Evolutionary conservation across 2,113 vertebrate genomes (phyloP), one percentile per base, ranked within the genome.

Genomic region (Albula glossodonta): DNA sequence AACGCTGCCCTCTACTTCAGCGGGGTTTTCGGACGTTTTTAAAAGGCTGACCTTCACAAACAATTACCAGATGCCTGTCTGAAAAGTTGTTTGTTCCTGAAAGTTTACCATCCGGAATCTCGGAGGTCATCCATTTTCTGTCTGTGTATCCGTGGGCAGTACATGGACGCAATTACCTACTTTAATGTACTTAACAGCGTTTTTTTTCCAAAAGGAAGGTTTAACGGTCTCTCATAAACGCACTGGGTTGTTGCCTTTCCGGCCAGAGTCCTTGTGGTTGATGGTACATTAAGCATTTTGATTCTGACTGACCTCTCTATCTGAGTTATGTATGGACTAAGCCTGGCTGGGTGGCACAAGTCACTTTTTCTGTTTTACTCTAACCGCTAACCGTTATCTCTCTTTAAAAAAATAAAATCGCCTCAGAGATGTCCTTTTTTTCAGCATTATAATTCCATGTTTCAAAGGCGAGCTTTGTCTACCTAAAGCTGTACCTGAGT

Each of bases 151-250:
- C 4, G 11, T 19, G 4, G 66, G 51, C 66, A 77, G 83, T 70
- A 77, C 63, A 52, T 77, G 83, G 51, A 52, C 8, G 8, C 25
- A 74, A 74, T 74, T 5, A 12, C 83, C 63, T 17, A 50, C 13
- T 22, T 84, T 77, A 50, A 52, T 15, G 70, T 51, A 84, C 60
- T 52, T 60, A 15, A 19, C 22, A 12, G 83, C 66, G 50, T 84
- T 66, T 10, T 50, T 83, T 83, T 83, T 83, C 41, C n/a, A 1
- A 84, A 84, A 60, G 82, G 15, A 12, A 50, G 49, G 51, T 74
- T 70, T 84, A 60, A 74, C 63, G 12, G 49, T 84, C 49, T 51
- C 57, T 60, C 9, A 48, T 51, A 50, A 80, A 17, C 2, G 51
- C 22, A 48, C 48, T 51, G 83, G 31, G 50, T 74, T 15, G 22